Evolutionary conservation across 2,797 vertebrate genomes (phyloP).

Genomic region (Tachyglossus aculeatus): DNA sequence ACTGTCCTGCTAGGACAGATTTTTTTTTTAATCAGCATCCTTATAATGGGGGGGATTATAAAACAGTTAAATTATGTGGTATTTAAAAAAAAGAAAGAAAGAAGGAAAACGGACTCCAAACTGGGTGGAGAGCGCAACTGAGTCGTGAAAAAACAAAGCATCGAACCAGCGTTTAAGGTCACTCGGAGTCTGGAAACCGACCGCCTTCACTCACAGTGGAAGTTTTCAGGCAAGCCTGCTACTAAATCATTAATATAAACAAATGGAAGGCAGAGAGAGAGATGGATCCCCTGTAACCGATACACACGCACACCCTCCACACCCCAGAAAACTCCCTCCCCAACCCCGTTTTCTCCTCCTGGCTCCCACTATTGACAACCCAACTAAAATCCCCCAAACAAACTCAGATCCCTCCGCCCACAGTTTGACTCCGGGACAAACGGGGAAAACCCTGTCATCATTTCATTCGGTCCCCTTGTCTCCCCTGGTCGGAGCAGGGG

Average conservation of each 20-base stretch:
- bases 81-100: background rate
- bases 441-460: conserved; percentile 46
- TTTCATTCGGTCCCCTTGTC: conserved; percentile 45
- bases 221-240: conserved; percentile 81
- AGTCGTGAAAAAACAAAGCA: conserved; percentile 63
- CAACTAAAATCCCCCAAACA: conserved; percentile 33
- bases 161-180: conserved; percentile 76
- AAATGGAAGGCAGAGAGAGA: conserved; percentile 78
- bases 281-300: conserved; percentile 71
- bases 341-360: conserved; percentile 34
- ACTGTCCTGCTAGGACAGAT: conserved; percentile 59
- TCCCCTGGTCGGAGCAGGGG: background rate
- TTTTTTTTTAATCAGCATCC: conserved; percentile 44
- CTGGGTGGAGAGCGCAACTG: conserved; percentile 58
- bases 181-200: conserved; percentile 75
- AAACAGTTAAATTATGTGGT: conserved; percentile 57
- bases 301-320: conserved; percentile 23
- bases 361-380: background rate
- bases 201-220: conserved; percentile 73
- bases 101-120: conserved; percentile 12
- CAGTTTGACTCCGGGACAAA: conserved; percentile 41
- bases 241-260: conserved; percentile 85
- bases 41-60: conserved; percentile 55
- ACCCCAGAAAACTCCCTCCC: conserved; percentile 50
- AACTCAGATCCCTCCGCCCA: conserved; percentile 34